phyloP scores from a whole-genome alignment of 1,140 invertebrate genomes.

The Leptinotarsa texana region DNA sequence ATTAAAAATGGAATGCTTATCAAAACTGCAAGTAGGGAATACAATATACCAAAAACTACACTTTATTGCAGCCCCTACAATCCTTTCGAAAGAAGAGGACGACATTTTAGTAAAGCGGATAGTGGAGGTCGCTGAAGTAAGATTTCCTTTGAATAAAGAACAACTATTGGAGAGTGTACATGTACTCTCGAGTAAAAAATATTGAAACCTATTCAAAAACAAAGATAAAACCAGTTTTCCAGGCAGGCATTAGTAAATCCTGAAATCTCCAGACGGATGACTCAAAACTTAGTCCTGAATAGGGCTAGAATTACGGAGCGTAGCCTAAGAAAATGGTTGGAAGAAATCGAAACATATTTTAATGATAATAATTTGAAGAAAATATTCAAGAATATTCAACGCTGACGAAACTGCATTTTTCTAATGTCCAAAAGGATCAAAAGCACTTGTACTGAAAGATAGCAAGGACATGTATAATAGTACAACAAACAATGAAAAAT shows the following conservation, averaged over 20 bases:
- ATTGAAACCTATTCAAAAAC: neutral
- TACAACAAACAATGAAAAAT: conserved; percentile 18
- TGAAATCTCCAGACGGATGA: neutral
- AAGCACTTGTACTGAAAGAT: too few relatives aligned
- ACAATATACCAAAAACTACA: too few relatives aligned
- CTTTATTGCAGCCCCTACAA: neutral
- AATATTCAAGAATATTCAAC: too few relatives aligned
- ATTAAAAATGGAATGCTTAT: too few relatives aligned
- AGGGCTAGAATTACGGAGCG: neutral
- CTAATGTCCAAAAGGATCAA: too few relatives aligned
- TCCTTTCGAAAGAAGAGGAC: neutral
- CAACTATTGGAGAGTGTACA: neutral
- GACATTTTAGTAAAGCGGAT: neutral
- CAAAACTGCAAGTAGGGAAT: too few relatives aligned
- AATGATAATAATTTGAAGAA: too few relatives aligned
- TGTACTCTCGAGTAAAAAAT: neutral
- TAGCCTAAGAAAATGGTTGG: too few relatives aligned
- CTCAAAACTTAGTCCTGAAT: neutral
- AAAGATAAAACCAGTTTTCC: neutral
- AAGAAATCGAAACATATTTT: too few relatives aligned
- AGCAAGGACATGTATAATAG: too few relatives aligned
- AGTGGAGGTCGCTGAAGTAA: neutral
- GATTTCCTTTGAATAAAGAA: neutral
- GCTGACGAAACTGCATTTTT: too few relatives aligned
- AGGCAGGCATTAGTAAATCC: conserved; percentile 21